These are phyloP conservation scores for Bradypodion ventrale DNA, from an alignment of 2,797 vertebrate species.

Conservation along the genomic window DNA sequence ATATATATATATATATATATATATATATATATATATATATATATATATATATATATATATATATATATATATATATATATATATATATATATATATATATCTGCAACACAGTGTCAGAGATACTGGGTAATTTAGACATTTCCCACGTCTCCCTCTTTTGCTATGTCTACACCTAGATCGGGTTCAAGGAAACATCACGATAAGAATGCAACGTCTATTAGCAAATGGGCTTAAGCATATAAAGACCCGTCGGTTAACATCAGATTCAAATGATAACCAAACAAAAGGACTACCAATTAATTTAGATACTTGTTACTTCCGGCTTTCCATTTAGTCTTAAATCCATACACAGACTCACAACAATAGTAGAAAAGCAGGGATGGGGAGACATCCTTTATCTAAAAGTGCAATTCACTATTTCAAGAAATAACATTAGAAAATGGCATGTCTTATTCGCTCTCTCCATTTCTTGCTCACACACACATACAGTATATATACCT, in stretches of 20 bases:
- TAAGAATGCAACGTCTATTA: slow-evolving; percentile 67
- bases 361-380: slow-evolving; percentile 34
- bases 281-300: slow-evolving; percentile 58
- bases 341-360: slow-evolving; percentile 41
- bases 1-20: too few relatives aligned
- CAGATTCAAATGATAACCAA: slow-evolving; percentile 59
- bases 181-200: slow-evolving; percentile 67
- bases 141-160: slow-evolving; percentile 52
- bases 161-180: slow-evolving; percentile 63
- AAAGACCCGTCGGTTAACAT: slow-evolving; percentile 61
- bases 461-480: neutral
- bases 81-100: too few relatives aligned
- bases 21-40: too few relatives aligned
- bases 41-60: too few relatives aligned
- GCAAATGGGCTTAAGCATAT: slow-evolving; percentile 56
- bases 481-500: too few relatives aligned
- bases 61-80: too few relatives aligned
- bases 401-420: slow-evolving; percentile 22
- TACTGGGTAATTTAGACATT: slow-evolving; percentile 70
- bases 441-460: neutral
- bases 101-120: slow-evolving; percentile 55
- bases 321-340: slow-evolving; percentile 44
- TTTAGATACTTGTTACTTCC: slow-evolving; percentile 70
- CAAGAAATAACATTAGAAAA: slow-evolving; percentile 37
- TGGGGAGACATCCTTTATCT: slow-evolving; percentile 7